phyloP scores from a whole-genome alignment of 2,797 vertebrate genomes.

The Enteromius argenteus region DNA sequence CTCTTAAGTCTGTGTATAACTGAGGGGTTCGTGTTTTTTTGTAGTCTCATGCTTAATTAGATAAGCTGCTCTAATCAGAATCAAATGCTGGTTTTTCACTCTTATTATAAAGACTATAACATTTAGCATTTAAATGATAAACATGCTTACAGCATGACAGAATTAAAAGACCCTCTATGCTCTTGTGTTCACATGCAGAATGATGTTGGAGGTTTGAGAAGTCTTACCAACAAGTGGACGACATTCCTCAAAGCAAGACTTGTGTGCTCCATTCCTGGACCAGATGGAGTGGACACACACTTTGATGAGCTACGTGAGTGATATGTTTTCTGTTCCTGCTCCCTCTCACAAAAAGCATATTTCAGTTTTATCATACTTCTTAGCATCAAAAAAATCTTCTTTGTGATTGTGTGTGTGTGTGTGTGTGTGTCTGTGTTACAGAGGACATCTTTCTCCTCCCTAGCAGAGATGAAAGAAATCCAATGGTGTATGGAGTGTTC shows the following conservation, averaged over 20 bases:
- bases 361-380: slow-evolving; percentile 14
- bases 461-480: slow-evolving; percentile 93
- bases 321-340: slow-evolving; percentile 1
- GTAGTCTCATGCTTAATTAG: slow-evolving; percentile 41
- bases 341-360: neutral
- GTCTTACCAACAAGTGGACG: slow-evolving; percentile 98
- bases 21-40: slow-evolving; percentile 33
- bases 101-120: slow-evolving; percentile 47
- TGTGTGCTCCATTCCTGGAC: slow-evolving; percentile 93
- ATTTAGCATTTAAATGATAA: slow-evolving; percentile 27
- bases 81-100: slow-evolving; percentile 52
- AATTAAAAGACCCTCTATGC: slow-evolving; percentile 12
- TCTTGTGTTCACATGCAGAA: slow-evolving; percentile 81
- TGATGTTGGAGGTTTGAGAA: slow-evolving; percentile 94
- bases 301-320: slow-evolving; percentile 97
- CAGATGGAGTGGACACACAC: slow-evolving; percentile 93
- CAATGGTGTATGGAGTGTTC: slow-evolving; percentile 92
- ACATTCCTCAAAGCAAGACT: slow-evolving; percentile 96
- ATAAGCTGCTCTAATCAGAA: slow-evolving; percentile 53
- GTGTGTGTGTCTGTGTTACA: slow-evolving; percentile 69
- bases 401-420: neutral
- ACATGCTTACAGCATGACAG: neutral
- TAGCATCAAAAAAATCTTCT: neutral
- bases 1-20: slow-evolving; percentile 26
- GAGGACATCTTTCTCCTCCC: slow-evolving; percentile 94